Evolutionary conservation across 2,113 vertebrate genomes (phyloP).

Genomic region (Tympanuchus pallidicinctus): DNA sequence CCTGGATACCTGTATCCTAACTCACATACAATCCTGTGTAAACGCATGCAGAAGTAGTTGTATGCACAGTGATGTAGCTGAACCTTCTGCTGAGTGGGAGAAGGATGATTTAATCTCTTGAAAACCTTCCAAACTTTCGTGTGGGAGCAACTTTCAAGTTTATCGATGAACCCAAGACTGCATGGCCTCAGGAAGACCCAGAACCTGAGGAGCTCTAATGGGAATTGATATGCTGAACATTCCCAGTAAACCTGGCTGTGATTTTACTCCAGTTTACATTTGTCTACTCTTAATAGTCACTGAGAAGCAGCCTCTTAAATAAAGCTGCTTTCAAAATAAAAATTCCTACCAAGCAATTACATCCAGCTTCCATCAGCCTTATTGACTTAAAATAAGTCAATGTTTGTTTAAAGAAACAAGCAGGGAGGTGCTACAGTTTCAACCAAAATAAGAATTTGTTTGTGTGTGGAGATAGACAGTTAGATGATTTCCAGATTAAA

Average conservation of each 20-base stretch:
- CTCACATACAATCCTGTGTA: no score
- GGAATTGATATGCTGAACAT: background rate
- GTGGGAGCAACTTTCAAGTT: background rate
- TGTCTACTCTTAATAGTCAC: background rate
- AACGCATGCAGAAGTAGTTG: background rate
- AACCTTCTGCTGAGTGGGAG: background rate
- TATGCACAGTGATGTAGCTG: background rate
- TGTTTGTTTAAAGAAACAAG: background rate
- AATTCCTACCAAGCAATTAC: background rate
- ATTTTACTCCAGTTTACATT: background rate
- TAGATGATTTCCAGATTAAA: background rate
- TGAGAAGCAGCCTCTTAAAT: background rate
- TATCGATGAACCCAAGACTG: background rate
- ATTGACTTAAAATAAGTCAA: background rate
- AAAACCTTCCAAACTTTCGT: background rate
- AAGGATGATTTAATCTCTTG: background rate
- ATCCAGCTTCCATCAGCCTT: background rate
- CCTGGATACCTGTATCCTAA: background rate
- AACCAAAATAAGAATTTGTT: background rate
- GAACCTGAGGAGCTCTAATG: background rate
- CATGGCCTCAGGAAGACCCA: background rate
- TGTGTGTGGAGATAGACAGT: background rate
- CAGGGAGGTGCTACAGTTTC: background rate
- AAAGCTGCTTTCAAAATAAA: background rate
- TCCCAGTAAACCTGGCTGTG: background rate